Conservation (phyloP, 2,888 invertebrate species). For the Latheticus oryzae region DNA sequence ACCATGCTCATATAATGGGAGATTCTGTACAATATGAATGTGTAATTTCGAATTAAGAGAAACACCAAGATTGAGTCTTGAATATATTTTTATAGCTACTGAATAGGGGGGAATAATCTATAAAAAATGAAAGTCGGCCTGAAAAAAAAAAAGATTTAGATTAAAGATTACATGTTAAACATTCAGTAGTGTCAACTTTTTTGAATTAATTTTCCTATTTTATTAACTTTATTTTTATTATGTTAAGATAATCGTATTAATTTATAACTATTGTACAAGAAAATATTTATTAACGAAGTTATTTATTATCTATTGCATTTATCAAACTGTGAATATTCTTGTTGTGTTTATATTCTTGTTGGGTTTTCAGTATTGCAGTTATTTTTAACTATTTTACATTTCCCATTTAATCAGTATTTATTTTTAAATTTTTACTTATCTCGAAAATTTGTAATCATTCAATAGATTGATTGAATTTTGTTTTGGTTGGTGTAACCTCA, state of each 20-base stretch:
- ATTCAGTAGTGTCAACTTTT: slow-evolving; percentile 35
- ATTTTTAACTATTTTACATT: slow-evolving; percentile 22
- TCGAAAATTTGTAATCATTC: background rate
- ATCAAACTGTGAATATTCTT: slow-evolving; percentile 45
- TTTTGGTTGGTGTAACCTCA: slow-evolving; percentile 21
- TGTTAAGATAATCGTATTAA: slow-evolving; percentile 41
- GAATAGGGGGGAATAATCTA: slow-evolving; percentile 17
- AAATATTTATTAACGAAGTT: slow-evolving; percentile 45
- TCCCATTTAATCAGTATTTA: slow-evolving; percentile 32
- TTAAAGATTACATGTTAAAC: too few species aligned
- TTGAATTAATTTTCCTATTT: slow-evolving; percentile 36
- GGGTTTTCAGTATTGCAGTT: slow-evolving; percentile 35
- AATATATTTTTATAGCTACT: slow-evolving; percentile 41
- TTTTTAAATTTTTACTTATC: slow-evolving; percentile 12
- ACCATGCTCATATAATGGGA: too few species aligned
- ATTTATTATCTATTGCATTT: slow-evolving; percentile 46
- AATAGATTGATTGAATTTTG: slow-evolving; percentile 21
- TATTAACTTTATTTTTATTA: slow-evolving; percentile 40
- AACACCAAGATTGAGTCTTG: slow-evolving; percentile 27
- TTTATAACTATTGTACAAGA: slow-evolving; percentile 38
- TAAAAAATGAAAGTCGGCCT: slow-evolving; percentile 13
- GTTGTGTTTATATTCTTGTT: slow-evolving; percentile 37
- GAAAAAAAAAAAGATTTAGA: slow-evolving; percentile 23
- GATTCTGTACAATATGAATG: too few species aligned
- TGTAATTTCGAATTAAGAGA: slow-evolving; percentile 31